Base-by-base conservation (phyloP, 1,140 invertebrate species). In the Dendroctonus ponderosae region DNA sequence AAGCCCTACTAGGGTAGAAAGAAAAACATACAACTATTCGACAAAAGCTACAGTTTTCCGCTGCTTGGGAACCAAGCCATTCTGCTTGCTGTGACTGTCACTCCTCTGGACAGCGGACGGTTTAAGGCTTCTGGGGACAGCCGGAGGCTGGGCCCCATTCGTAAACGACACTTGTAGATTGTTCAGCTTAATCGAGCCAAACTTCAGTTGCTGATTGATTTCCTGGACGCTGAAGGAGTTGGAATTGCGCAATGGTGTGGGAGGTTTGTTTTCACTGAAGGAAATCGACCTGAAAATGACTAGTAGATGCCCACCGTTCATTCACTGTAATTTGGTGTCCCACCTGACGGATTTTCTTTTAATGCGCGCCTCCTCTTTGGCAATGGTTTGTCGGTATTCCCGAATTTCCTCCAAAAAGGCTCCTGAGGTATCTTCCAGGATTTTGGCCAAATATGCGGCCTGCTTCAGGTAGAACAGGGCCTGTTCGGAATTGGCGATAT, bases 361-460 rank as follows among this genome's bases (percentile, higher is more conserved):
- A 6, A 70, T 61, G 6, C 38, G 7, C 14, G 53, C 39, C 39
- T 73, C 67, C 68, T 71, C 70, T 46, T 41, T 66, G 46, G 48
- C 68, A 40, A 71, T 76, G 14, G 37, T 40, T 48, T 69, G 57
- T 56, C 26, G 40, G 40, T 50, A 68, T 51, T 71, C 72, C 61
- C 7, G 37, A 7, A 26, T 60, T 42, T 62, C 71, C 39, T 67
- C 72, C 57, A 80, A 71, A 46, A 84, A 81, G 15, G 80, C 80
- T 43, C 77, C 78, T 4, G 79, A 78, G 50, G 83, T 78, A 14
- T 89, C 86, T 42, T 81, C 79, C 11, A 92, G 79, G 0, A 91
- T 75, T 50, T 82, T 81, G 26, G 84, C 83, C 4, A 92, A 79
- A 58, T 89, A 82, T 58, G 85, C 83, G 0, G 87, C 85, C 69